A percentile compares a stretch with the other conserved stretches of the same genome.
These are phyloP conservation scores for Leptodirus hochenwartii DNA, from an alignment of 2,888 invertebrate species.

Conservation along the genomic window DNA sequence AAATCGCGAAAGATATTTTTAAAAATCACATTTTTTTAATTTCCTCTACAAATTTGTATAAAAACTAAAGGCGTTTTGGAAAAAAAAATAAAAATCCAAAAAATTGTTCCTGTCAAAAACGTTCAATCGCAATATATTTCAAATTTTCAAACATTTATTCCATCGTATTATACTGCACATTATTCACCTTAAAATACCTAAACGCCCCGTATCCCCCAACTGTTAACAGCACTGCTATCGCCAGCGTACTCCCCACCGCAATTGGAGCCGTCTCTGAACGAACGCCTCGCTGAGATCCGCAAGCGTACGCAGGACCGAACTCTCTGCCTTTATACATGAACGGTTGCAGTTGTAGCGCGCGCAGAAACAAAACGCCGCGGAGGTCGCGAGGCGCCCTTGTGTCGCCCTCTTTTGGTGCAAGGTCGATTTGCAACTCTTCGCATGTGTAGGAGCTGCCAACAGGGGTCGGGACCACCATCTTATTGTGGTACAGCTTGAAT, in stretches of 20 bases:
- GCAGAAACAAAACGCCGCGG: conserved; percentile 21
- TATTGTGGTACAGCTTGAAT: conserved; percentile 26
- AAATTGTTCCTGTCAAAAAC: too few relatives aligned
- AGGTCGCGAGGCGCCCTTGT: conserved; percentile 21
- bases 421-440: conserved; percentile 45
- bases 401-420: conserved; percentile 29
- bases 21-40: too few relatives aligned
- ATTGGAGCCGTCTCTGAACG: conserved; percentile 75
- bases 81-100: too few relatives aligned
- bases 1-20: too few relatives aligned
- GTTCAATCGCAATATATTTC: too few relatives aligned
- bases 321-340: conserved; percentile 72
- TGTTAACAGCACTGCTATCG: conserved; percentile 62
- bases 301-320: conserved; percentile 51
- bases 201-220: conserved; percentile 71
- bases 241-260: conserved; percentile 66
- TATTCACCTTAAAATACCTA: conserved; percentile 75
- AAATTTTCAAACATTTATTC: too few relatives aligned
- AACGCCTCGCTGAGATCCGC: conserved; percentile 34
- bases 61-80: too few relatives aligned
- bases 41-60: too few relatives aligned
- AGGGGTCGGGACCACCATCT: conserved; percentile 65
- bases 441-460: conserved; percentile 74
- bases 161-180: conserved; percentile 85
- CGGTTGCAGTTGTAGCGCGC: conserved; percentile 54